Conservation (phyloP, 2,797 vertebrate genomes). For the Premnoplex brunnescens region DNA sequence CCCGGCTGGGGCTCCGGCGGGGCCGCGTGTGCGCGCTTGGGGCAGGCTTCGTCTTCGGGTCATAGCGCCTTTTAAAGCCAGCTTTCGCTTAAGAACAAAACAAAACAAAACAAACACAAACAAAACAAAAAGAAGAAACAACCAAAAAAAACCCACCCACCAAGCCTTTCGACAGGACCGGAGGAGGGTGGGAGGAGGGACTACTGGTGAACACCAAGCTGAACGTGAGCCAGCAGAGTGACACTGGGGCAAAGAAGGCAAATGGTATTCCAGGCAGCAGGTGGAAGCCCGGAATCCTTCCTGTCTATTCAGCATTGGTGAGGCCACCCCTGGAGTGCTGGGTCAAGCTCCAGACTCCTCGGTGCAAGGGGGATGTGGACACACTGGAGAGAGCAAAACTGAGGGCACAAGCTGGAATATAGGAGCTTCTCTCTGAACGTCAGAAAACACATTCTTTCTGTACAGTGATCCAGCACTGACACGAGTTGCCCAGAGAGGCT, state of each 20-base stretch:
- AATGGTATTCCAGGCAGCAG: too few relatives aligned
- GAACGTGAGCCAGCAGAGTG: background rate
- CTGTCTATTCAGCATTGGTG: background rate
- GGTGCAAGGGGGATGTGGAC: background rate
- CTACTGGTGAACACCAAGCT: background rate
- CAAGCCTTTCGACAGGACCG: background rate
- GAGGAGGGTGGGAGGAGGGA: too few relatives aligned
- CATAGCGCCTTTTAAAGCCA: background rate
- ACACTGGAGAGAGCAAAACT: too few relatives aligned
- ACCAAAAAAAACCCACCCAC: background rate
- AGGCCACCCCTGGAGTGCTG: background rate
- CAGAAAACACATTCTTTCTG: background rate
- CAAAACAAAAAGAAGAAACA: too few relatives aligned
- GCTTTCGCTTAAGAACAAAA: background rate
- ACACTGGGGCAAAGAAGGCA: background rate
- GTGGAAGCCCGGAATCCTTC: background rate
- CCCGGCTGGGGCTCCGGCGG: too few relatives aligned
- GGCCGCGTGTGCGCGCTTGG: too few relatives aligned
- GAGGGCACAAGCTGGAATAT: background rate
- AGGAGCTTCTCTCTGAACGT: background rate
- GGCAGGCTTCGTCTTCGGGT: background rate
- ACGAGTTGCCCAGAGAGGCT: background rate
- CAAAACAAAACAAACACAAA: too few relatives aligned
- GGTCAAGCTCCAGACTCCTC: background rate
- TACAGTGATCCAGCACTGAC: background rate